phyloP scores from a whole-genome alignment of 2,113 vertebrate species.

The Callopanchax toddi region DNA sequence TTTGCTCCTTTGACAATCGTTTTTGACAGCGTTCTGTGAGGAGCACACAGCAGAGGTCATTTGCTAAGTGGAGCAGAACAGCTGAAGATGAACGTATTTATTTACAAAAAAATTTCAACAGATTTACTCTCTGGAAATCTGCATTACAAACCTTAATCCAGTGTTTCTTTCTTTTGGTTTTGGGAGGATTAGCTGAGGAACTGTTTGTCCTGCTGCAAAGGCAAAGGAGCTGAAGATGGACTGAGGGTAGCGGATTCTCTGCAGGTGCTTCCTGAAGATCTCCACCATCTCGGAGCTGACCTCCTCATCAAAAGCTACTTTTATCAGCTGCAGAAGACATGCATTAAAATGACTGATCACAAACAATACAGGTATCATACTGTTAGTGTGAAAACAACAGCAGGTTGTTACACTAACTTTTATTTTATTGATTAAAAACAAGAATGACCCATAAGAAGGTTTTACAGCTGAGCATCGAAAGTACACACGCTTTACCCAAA shows the following conservation, averaged over 20 bases:
- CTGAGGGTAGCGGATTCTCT: constrained; percentile 94
- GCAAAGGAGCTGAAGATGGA: constrained; percentile 95
- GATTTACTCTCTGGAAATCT: neutral
- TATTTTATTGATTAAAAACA: too few relatives aligned
- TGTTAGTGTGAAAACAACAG: neutral
- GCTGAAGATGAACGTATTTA: neutral
- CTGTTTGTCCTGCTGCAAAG: constrained; percentile 91
- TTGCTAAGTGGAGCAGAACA: neutral
- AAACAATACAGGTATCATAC: too few relatives aligned
- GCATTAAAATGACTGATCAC: neutral
- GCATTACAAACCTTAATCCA: constrained; percentile 88
- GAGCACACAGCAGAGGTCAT: constrained; percentile 16
- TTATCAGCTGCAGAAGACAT: constrained; percentile 85
- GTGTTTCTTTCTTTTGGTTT: constrained; percentile 98
- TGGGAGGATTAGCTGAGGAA: constrained; percentile 90
- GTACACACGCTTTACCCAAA: too few relatives aligned
- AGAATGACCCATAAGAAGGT: constrained; percentile 69
- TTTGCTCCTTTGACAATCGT: constrained; percentile 97
- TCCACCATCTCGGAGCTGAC: constrained; percentile 96
- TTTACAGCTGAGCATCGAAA: constrained; percentile 53
- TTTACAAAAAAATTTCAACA: neutral
- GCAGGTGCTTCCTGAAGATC: constrained; percentile 95
- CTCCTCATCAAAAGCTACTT: constrained; percentile 98
- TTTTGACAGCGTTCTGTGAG: constrained; percentile 91
- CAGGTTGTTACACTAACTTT: too few relatives aligned